Conservation (phyloP, 2,113 vertebrate species). For the Hydropotes inermis region DNA sequence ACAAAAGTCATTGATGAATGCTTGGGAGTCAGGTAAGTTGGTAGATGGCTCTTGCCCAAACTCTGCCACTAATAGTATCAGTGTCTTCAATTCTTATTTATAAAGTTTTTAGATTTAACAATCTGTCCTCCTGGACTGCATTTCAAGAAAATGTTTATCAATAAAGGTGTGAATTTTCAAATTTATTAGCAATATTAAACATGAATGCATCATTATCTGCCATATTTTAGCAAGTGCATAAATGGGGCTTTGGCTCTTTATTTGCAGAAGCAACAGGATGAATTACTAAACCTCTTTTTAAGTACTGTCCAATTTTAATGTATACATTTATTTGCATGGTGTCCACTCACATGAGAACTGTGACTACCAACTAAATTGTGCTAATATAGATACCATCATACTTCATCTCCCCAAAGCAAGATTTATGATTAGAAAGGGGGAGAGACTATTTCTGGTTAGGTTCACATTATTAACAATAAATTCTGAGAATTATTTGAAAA, state of each 20-base stretch:
- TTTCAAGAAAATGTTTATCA: constrained; percentile 60
- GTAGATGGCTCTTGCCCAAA: neutral
- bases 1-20: neutral
- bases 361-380: constrained; percentile 43
- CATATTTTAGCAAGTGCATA: constrained; percentile 52
- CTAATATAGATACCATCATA: neutral
- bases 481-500: constrained; percentile 21
- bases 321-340: constrained; percentile 51
- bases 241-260: constrained; percentile 28
- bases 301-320: constrained; percentile 59
- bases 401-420: neutral
- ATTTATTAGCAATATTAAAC: constrained; percentile 67
- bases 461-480: constrained; percentile 31
- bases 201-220: constrained; percentile 41
- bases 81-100: constrained; percentile 40
- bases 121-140: constrained; percentile 32
- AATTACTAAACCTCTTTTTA: constrained; percentile 61
- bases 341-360: constrained; percentile 37
- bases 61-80: neutral
- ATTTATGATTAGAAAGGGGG: constrained; percentile 49
- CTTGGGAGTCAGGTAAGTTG: constrained; percentile 40
- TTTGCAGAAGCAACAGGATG: constrained; percentile 40
- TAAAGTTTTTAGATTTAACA: constrained; percentile 54
- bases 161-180: constrained; percentile 59
- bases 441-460: constrained; percentile 12